Base-by-base conservation (phyloP, 2,797 vertebrate genomes). In the Tamandua tetradactyla region DNA sequence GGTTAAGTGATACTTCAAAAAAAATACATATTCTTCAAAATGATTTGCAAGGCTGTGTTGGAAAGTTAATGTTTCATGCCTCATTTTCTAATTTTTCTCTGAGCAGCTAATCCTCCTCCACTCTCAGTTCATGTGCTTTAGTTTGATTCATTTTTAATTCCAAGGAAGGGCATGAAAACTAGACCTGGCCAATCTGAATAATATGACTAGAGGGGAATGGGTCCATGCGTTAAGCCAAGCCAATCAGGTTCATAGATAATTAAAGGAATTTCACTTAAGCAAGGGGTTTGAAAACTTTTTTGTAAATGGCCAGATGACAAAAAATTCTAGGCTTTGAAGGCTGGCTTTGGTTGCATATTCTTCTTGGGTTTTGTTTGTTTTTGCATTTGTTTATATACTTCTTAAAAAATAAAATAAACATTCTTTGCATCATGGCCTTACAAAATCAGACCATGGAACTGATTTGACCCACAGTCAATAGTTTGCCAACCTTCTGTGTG, bases 51-150 rank as follows among this genome's bases (percentile, higher is more conserved):
- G 75, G 1, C 2, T 32, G 6, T 37, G 32, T 10, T 40, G 35
- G 10, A 89, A 4, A n/a, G 64, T 47, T 62, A 49, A 25, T 66
- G 40, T 40, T 35, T 69, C 59, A 61, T n/a, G 14, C 22, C 4
- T 13, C 52, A n/a, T 71, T 55, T 42, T 42, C 71, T 79, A 4
- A 61, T 55, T 87, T 93, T 93, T 55, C 71, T 62, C 81, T 37
- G 5, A 69, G 10, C 11, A 71, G 23, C 44, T 55, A 59, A 13
- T 47, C 6, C 7, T 76, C 61, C 86, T 35, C 4, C 15, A 66
- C 0, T 23, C 22, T 62, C 23, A 22, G 6, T 42, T 11, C 44
- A 49, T 15, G 3, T 64, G 14, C 22, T 87, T 95, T 71, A 47
- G 4, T 11, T 40, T 5, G 6, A 62, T 87, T 27, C 30, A 69